Conservation (phyloP, 2,888 invertebrate species). For the Cantharis rustica region DNA sequence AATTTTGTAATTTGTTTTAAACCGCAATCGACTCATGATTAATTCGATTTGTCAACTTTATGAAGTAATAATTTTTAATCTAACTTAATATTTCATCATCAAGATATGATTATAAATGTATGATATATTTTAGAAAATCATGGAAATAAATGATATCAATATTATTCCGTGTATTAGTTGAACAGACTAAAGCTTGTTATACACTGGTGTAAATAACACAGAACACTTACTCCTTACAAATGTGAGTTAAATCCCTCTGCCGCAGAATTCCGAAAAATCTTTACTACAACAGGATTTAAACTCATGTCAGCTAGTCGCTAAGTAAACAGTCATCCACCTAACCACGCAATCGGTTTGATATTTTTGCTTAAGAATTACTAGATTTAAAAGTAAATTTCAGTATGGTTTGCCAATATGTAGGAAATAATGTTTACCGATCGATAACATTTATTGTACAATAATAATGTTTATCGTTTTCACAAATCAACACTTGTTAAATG, state of each 20-base stretch:
- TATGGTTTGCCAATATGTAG: not conserved
- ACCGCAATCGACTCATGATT: constrained; percentile 4
- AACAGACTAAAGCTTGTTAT: not conserved
- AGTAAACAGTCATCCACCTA: not conserved
- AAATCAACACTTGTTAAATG: not conserved
- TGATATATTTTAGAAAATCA: not conserved
- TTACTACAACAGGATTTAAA: not conserved
- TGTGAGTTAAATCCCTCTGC: not conserved
- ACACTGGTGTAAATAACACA: not conserved
- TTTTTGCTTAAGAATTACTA: not conserved
- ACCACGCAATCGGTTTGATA: not conserved
- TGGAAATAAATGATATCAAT: not conserved
- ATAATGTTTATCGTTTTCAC: not conserved
- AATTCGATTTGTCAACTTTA: not conserved
- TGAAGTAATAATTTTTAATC: not conserved
- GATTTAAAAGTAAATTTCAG: not conserved
- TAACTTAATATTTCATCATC: not conserved
- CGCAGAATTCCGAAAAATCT: not conserved
- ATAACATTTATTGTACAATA: not conserved
- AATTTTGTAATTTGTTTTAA: constrained; percentile 25
- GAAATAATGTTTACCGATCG: not conserved
- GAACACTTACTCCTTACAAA: not conserved
- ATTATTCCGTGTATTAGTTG: not conserved
- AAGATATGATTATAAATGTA: not conserved
- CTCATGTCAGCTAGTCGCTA: not conserved